These are phyloP conservation scores for Rotaria macrura DNA, from an alignment of 2,888 invertebrate genomes.

Conservation along the genomic window DNA sequence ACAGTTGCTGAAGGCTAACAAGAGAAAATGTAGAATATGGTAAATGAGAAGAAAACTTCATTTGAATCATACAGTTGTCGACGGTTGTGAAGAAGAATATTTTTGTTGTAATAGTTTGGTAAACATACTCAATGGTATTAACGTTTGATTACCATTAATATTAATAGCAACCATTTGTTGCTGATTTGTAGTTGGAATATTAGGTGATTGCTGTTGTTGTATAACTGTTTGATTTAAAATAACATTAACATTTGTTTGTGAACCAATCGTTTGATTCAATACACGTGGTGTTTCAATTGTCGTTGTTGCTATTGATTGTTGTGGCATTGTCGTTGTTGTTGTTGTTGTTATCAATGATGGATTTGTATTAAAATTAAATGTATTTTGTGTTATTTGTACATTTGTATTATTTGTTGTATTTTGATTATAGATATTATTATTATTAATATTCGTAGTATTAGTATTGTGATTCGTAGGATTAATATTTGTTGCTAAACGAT, in stretches of 20 bases:
- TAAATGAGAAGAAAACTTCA: neutral
- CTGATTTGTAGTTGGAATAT: neutral
- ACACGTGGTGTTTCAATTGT: neutral
- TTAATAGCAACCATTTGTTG: constrained; percentile 18
- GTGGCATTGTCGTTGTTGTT: neutral
- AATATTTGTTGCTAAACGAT: neutral
- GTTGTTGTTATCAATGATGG: neutral
- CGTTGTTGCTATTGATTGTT: neutral
- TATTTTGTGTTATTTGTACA: constrained; percentile 19
- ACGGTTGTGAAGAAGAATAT: neutral
- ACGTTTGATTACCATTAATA: neutral
- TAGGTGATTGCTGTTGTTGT: neutral
- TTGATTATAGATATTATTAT: constrained; percentile 10
- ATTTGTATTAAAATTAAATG: constrained; percentile 19
- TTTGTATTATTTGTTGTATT: constrained; percentile 10
- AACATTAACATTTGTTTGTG: constrained; percentile 20
- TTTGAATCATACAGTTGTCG: neutral
- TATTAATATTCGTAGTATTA: neutral
- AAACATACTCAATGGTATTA: constrained; percentile 15
- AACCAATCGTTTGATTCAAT: neutral
- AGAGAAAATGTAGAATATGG: neutral
- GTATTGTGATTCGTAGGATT: neutral
- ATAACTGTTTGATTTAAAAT: constrained; percentile 21
- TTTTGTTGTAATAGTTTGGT: constrained; percentile 16
- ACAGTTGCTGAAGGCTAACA: neutral